Percentiles rank a stretch among this genome's conserved stretches.
These are phyloP conservation scores for Amitus sp. DNA, from an alignment of 2,888 invertebrate species.

Conservation along the genomic window DNA sequence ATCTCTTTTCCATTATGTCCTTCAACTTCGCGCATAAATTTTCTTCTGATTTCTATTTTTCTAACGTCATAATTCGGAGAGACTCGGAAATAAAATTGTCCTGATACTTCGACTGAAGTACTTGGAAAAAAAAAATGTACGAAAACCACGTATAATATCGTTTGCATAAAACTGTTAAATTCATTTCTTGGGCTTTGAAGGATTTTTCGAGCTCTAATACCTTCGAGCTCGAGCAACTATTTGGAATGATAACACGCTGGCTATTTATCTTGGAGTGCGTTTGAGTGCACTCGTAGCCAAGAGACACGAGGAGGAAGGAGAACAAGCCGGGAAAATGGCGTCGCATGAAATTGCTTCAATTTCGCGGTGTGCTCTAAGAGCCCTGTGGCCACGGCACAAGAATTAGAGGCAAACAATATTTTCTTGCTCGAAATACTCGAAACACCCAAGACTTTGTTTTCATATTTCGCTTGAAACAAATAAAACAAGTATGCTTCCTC, in stretches of 20 bases:
- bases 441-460: too few relatives aligned
- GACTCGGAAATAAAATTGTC: too few relatives aligned
- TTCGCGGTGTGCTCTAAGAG: slow-evolving; percentile 12
- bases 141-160: too few relatives aligned
- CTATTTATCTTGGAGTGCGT: neutral
- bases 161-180: too few relatives aligned
- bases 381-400: neutral
- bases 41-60: too few relatives aligned
- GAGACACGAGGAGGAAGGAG: neutral
- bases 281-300: slow-evolving; percentile 1
- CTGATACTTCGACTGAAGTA: too few relatives aligned
- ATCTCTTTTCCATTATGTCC: too few relatives aligned
- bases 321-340: neutral
- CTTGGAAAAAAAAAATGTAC: too few relatives aligned
- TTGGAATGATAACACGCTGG: neutral
- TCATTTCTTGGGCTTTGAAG: too few relatives aligned
- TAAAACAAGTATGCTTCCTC: slow-evolving; percentile 2
- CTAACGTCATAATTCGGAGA: too few relatives aligned
- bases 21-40: too few relatives aligned
- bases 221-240: neutral
- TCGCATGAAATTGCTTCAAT: slow-evolving; percentile 34
- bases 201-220: neutral
- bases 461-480: slow-evolving; percentile 3
- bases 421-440: slow-evolving; percentile 2
- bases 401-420: slow-evolving; percentile 8